A percentile compares a stretch with the other conserved stretches of the same genome.
phyloP scores from a whole-genome alignment of 1,140 invertebrate genomes.

The Drosophila arizonae region DNA sequence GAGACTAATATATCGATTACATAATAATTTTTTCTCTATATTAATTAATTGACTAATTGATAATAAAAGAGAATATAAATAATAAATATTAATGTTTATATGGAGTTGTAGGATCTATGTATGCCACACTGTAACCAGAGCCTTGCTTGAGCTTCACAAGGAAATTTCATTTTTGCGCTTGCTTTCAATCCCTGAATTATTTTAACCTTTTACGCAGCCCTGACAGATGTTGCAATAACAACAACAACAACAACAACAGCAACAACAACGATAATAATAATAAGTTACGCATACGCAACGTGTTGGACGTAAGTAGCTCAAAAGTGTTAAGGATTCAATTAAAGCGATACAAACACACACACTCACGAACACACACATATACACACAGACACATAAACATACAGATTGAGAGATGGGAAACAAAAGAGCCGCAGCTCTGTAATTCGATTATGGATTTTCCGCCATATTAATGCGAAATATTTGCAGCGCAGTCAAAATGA shows the following conservation, averaged over 20 bases:
- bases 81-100: too few relatives aligned
- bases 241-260: slow-evolving; percentile 56
- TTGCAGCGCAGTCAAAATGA: slow-evolving; percentile 68
- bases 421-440: slow-evolving; percentile 76
- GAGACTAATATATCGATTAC: too few relatives aligned
- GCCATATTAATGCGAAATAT: slow-evolving; percentile 81
- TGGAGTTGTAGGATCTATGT: too few relatives aligned
- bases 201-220: slow-evolving; percentile 28
- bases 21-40: too few relatives aligned
- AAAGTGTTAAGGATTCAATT: slow-evolving; percentile 81
- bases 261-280: slow-evolving; percentile 58
- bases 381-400: slow-evolving; percentile 12
- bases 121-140: not conserved
- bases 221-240: slow-evolving; percentile 33
- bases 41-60: too few relatives aligned
- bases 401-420: slow-evolving; percentile 52
- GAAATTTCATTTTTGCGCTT: not conserved
- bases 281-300: slow-evolving; percentile 77
- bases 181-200: not conserved
- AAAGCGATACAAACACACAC: slow-evolving; percentile 73
- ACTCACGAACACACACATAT: slow-evolving; percentile 11
- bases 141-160: not conserved
- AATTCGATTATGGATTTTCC: slow-evolving; percentile 81
- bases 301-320: slow-evolving; percentile 79
- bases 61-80: too few relatives aligned